Conservation (phyloP, 2,888 invertebrate species). For the Calameuta pallipes region DNA sequence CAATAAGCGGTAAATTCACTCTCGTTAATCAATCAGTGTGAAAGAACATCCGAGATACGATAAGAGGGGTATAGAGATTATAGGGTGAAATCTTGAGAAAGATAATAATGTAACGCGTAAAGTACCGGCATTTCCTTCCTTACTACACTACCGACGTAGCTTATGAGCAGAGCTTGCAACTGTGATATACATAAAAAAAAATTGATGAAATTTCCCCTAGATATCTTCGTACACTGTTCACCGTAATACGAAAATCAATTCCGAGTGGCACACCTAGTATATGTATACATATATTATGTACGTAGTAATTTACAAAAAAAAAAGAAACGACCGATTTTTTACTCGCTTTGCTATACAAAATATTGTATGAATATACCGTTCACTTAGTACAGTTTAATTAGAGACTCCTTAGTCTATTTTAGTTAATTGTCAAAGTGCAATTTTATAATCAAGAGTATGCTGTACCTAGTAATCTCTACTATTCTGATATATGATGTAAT, state of each 20-base stretch:
- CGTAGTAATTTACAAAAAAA: neutral
- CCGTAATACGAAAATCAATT: neutral
- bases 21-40: neutral
- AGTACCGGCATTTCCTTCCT: conserved; percentile 19
- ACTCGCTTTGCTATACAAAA: neutral
- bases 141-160: conserved; percentile 46
- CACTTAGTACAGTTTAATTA: neutral
- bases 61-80: neutral
- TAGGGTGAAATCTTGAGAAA: conserved; percentile 11
- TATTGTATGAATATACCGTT: neutral
- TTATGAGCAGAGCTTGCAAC: conserved; percentile 58
- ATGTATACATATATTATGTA: neutral
- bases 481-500: neutral
- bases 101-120: neutral
- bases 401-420: neutral
- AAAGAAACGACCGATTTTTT: neutral
- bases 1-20: conserved; percentile 72
- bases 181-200: conserved; percentile 55
- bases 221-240: neutral
- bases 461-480: neutral
- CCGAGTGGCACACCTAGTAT: neutral
- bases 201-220: conserved; percentile 13
- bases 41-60: neutral
- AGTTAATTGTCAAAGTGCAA: neutral
- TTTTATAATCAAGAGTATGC: neutral